These are phyloP conservation scores for Microcebus murinus DNA, from an alignment of 2,113 vertebrate species.

Conservation along the genomic window DNA sequence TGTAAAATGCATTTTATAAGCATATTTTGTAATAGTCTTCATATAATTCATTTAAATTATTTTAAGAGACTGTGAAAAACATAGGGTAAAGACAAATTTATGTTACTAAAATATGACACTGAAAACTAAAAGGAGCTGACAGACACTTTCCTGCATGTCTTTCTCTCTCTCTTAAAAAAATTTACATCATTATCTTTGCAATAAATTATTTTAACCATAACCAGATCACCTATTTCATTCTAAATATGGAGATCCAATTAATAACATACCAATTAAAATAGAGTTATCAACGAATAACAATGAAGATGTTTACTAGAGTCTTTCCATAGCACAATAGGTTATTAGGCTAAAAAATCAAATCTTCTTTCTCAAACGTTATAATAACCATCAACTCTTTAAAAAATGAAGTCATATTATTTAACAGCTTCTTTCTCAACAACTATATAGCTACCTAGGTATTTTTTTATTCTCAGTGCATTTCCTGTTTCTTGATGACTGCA, in stretches of 20 bases:
- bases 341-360: neutral
- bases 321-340: neutral
- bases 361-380: neutral
- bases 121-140: slow-evolving; percentile 3
- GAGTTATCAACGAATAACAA: neutral
- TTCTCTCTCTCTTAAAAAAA: neutral
- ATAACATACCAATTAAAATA: neutral
- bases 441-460: neutral
- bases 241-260: slow-evolving; percentile 21
- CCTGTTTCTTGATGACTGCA: slow-evolving; percentile 58
- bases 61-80: slow-evolving; percentile 50
- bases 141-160: neutral
- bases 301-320: neutral
- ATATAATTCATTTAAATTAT: neutral
- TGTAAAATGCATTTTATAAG: neutral
- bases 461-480: slow-evolving; percentile 6
- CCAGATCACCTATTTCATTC: neutral
- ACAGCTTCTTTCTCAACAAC: slow-evolving; percentile 30
- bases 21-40: slow-evolving; percentile 31
- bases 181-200: slow-evolving; percentile 27
- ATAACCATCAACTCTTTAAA: neutral
- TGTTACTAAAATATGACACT: neutral
- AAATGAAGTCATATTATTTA: neutral
- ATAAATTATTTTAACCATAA: neutral
- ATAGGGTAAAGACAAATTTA: neutral